These are phyloP conservation scores for Collichthys lucidus DNA, from an alignment of 2,113 vertebrate species.

Conservation along the genomic window DNA sequence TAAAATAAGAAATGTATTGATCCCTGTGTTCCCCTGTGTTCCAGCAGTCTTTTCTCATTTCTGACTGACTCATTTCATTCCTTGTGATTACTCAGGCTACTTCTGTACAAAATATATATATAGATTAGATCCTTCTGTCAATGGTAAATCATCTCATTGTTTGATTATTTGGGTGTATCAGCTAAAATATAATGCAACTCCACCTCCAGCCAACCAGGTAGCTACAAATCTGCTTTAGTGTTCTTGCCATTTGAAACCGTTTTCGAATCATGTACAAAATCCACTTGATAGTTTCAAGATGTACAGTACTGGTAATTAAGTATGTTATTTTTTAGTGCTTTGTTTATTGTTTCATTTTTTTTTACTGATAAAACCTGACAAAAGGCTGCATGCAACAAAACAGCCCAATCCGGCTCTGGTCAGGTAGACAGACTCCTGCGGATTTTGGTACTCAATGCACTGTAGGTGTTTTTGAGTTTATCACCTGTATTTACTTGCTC, in stretches of 20 bases:
- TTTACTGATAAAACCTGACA: too few relatives aligned
- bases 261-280: too few relatives aligned
- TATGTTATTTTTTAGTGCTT: too few relatives aligned
- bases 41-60: neutral
- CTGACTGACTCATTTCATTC: neutral
- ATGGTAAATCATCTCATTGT: neutral
- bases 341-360: too few relatives aligned
- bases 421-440: neutral
- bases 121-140: neutral
- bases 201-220: too few relatives aligned
- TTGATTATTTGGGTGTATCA: neutral
- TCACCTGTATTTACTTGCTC: constrained; percentile 8
- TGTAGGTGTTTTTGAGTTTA: neutral
- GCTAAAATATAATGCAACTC: neutral
- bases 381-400: neutral
- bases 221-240: too few relatives aligned
- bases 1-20: neutral
- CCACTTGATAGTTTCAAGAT: too few relatives aligned
- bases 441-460: neutral
- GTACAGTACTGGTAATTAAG: too few relatives aligned
- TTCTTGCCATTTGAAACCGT: too few relatives aligned
- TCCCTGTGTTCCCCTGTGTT: neutral
- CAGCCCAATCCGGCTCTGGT: neutral
- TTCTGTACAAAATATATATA: too few relatives aligned
- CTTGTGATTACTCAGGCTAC: neutral